Percentiles rank a stretch among this genome's conserved stretches.
These are phyloP conservation scores for Tinamus major DNA, from an alignment of 2,797 vertebrate species.

Conservation along the genomic window DNA sequence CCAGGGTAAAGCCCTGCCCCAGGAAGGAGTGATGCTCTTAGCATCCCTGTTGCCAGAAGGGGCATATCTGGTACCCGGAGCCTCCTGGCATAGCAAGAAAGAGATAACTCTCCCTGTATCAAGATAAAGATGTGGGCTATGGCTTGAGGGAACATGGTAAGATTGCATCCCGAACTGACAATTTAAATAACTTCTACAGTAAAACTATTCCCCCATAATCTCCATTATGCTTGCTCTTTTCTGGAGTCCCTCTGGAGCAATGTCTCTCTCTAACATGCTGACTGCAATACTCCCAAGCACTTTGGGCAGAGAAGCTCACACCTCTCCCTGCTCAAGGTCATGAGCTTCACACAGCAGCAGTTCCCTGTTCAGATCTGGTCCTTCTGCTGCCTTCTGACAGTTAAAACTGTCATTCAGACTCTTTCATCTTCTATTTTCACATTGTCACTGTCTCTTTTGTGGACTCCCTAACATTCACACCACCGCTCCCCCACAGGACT, in stretches of 20 bases:
- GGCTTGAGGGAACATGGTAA: background rate
- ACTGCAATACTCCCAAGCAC: background rate
- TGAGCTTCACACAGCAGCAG: background rate
- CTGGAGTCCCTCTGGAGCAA: background rate
- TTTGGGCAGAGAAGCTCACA: background rate
- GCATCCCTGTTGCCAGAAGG: background rate
- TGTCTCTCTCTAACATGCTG: background rate
- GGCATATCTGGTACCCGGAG: background rate
- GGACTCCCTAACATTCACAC: slow-evolving; percentile 49
- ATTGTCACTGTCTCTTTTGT: slow-evolving; percentile 38
- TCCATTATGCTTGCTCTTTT: background rate
- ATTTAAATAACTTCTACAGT: background rate
- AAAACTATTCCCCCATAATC: background rate
- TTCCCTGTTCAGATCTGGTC: slow-evolving; percentile 13
- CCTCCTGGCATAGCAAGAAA: background rate
- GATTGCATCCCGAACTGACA: background rate
- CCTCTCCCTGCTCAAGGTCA: background rate
- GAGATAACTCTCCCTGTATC: background rate
- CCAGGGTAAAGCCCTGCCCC: background rate
- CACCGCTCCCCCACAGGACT: slow-evolving; percentile 43
- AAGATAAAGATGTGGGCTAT: background rate
- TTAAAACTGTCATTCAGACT: slow-evolving; percentile 44
- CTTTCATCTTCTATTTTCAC: slow-evolving; percentile 68
- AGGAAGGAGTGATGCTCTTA: background rate
- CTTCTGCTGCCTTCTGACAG: slow-evolving; percentile 32